phyloP scores from a whole-genome alignment of 2,888 invertebrate genomes.

The Hyposoter dolosus region DNA sequence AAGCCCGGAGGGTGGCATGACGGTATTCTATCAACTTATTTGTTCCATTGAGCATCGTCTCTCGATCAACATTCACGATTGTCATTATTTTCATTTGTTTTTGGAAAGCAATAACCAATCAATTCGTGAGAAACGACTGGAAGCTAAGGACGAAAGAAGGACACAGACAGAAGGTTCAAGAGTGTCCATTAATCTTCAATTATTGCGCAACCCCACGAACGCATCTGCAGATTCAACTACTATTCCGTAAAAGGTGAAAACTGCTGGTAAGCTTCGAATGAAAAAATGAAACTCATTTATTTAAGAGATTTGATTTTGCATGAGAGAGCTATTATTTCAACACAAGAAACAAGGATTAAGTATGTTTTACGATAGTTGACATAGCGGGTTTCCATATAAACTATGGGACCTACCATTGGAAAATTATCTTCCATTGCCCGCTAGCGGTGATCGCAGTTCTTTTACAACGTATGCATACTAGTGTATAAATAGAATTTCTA shows the following conservation, averaged over 20 bases:
- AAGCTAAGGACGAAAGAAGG: too few relatives aligned
- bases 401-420: slow-evolving; percentile 50
- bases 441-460: slow-evolving; percentile 46
- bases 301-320: slow-evolving; percentile 17
- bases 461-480: slow-evolving; percentile 3
- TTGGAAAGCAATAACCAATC: neutral
- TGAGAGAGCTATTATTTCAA: slow-evolving; percentile 34
- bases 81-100: slow-evolving; percentile 33
- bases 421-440: slow-evolving; percentile 45
- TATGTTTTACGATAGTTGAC: slow-evolving; percentile 17
- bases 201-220: slow-evolving; percentile 32
- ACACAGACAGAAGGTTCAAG: slow-evolving; percentile 38
- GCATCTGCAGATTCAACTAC: slow-evolving; percentile 35
- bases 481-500: neutral
- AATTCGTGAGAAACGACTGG: neutral
- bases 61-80: slow-evolving; percentile 39
- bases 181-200: slow-evolving; percentile 50
- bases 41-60: slow-evolving; percentile 3
- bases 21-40: slow-evolving; percentile 27
- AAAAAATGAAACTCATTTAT: slow-evolving; percentile 1
- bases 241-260: slow-evolving; percentile 41
- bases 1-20: slow-evolving; percentile 39
- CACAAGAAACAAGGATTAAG: slow-evolving; percentile 22
- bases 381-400: slow-evolving; percentile 17
- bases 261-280: neutral